Percentiles rank a stretch among this genome's conserved stretches.
Conservation (phyloP, 2,113 vertebrate species). For the Romanogobio albipinnatus region DNA sequence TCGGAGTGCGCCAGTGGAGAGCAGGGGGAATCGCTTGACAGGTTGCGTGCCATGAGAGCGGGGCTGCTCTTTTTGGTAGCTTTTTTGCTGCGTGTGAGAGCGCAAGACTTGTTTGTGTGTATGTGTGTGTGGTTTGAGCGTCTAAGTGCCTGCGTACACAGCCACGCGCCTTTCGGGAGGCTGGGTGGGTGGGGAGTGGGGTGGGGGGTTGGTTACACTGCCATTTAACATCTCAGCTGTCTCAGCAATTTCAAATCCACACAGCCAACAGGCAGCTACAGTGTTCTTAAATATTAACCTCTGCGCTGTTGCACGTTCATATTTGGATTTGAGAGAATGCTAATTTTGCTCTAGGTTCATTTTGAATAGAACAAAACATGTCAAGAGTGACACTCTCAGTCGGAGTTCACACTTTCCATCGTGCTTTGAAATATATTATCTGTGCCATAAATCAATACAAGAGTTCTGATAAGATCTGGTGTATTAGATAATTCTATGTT, state of each 20-base stretch:
- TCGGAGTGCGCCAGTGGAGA: conserved; percentile 39
- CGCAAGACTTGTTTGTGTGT: conserved; percentile 35
- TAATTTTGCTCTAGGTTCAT: conserved; percentile 11
- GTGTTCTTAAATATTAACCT: conserved; percentile 62
- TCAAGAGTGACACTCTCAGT: not conserved
- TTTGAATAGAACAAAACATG: conserved; percentile 9
- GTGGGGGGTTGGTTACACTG: conserved; percentile 38
- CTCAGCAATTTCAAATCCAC: conserved; percentile 72
- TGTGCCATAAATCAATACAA: conserved; percentile 40
- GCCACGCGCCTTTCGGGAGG: not conserved
- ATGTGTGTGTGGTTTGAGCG: conserved; percentile 43
- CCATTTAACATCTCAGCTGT: conserved; percentile 66
- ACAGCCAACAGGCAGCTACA: conserved; percentile 66
- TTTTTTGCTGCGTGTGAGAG: conserved; percentile 10
- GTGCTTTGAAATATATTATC: conserved; percentile 35
- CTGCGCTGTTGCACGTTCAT: conserved; percentile 41
- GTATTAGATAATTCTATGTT: not conserved
- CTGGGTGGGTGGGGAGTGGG: not conserved
- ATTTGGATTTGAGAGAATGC: not conserved
- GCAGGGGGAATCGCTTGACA: conserved; percentile 62
- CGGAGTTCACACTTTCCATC: not conserved
- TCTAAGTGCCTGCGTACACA: conserved; percentile 8
- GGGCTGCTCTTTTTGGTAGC: conserved; percentile 42
- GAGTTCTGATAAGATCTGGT: not conserved
- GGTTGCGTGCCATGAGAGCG: conserved; percentile 51